These are phyloP conservation scores for Leuctra nigra DNA, from an alignment of 2,888 invertebrate genomes.

Conservation along the genomic window DNA sequence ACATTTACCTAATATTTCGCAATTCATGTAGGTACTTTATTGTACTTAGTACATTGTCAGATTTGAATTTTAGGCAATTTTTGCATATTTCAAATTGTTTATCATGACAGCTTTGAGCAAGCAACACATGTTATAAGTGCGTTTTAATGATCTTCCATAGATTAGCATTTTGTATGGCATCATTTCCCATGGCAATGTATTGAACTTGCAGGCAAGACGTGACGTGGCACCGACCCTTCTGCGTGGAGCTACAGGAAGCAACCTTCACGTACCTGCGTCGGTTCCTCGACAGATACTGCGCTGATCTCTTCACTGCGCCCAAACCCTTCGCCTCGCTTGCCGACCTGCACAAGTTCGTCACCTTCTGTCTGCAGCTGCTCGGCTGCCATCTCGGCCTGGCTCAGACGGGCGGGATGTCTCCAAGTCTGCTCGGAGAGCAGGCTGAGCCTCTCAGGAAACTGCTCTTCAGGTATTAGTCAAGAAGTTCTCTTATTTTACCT, in stretches of 20 bases:
- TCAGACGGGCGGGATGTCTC: conserved; percentile 44
- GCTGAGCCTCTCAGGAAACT: conserved; percentile 48
- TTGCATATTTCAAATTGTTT: too few relatives aligned
- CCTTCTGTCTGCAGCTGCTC: conserved; percentile 49
- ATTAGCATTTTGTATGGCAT: conserved; percentile 17
- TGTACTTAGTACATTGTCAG: too few relatives aligned
- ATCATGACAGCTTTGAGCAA: background rate
- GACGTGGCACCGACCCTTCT: conserved; percentile 52
- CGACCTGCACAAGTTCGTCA: conserved; percentile 52
- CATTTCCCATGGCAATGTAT: too few relatives aligned
- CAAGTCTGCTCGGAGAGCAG: conserved; percentile 46
- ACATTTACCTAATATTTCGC: too few relatives aligned
- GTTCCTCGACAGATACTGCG: conserved; percentile 52
- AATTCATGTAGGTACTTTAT: too few relatives aligned
- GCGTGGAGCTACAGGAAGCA: conserved; percentile 53
- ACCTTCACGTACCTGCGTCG: conserved; percentile 48
- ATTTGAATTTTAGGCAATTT: too few relatives aligned
- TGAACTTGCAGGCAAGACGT: conserved; percentile 41
- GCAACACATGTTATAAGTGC: background rate
- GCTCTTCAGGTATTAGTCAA: conserved; percentile 48
- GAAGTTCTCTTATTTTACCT: too few relatives aligned
- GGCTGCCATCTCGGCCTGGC: conserved; percentile 53
- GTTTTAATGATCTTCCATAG: background rate
- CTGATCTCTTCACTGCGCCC: conserved; percentile 43
- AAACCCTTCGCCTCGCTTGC: conserved; percentile 43